phyloP scores from a whole-genome alignment of 2,888 invertebrate genomes.

The Morpho helenor region DNA sequence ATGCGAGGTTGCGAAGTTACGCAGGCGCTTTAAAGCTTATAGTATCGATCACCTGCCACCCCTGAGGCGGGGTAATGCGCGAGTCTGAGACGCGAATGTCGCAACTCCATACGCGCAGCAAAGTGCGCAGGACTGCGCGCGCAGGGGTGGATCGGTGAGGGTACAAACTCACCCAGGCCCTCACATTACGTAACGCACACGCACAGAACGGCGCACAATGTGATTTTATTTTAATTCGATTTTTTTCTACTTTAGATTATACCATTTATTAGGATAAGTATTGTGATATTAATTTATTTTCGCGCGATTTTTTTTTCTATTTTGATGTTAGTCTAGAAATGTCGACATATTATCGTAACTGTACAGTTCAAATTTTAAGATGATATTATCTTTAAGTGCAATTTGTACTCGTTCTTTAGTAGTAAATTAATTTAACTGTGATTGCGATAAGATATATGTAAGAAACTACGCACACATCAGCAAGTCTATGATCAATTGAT shows the following conservation, averaged over 20 bases:
- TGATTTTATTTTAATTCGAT: slow-evolving; percentile 72
- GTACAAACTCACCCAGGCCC: slow-evolving; percentile 56
- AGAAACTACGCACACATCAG: no score
- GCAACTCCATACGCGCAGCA: slow-evolving; percentile 22
- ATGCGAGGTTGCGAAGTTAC: slow-evolving; percentile 21
- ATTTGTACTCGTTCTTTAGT: background rate
- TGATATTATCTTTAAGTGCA: slow-evolving; percentile 11
- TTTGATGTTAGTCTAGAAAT: slow-evolving; percentile 56
- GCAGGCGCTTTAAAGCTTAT: slow-evolving; percentile 28
- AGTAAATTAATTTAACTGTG: no score
- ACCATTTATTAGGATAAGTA: slow-evolving; percentile 70
- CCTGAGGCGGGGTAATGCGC: slow-evolving; percentile 19
- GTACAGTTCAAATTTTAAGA: slow-evolving; percentile 45
- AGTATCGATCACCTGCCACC: slow-evolving; percentile 34
- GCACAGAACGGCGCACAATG: slow-evolving; percentile 79
- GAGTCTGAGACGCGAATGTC: slow-evolving; percentile 13
- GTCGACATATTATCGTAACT: slow-evolving; percentile 38
- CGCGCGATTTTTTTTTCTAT: slow-evolving; percentile 55
- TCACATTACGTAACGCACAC: slow-evolving; percentile 76
- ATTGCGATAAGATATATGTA: no score
- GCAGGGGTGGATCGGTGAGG: slow-evolving; percentile 37
- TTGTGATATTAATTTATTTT: slow-evolving; percentile 67
- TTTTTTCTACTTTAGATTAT: slow-evolving; percentile 74
- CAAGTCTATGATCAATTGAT: no score
- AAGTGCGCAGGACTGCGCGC: slow-evolving; percentile 22